Evolutionary conservation across 2,888 invertebrate genomes (phyloP).

Genomic region (Drosophila borborema): DNA sequence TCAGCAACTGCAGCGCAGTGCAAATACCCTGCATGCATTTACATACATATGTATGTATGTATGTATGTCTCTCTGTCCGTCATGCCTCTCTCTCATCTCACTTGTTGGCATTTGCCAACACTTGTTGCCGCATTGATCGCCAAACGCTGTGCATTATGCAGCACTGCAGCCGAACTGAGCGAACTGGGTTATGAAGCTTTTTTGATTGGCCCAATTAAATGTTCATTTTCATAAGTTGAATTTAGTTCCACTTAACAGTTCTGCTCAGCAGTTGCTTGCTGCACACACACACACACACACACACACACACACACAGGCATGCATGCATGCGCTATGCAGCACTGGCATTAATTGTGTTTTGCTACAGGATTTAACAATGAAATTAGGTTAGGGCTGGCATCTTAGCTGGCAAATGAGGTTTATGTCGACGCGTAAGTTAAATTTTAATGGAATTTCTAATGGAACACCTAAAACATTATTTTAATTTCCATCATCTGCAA

Average conservation of each 20-base stretch:
- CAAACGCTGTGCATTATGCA: slow-evolving; percentile 15
- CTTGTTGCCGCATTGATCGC: slow-evolving; percentile 33
- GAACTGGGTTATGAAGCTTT: slow-evolving; percentile 7
- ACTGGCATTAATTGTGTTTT: background rate
- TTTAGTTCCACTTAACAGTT: slow-evolving; percentile 11
- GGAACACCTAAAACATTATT: background rate
- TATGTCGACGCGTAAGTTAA: background rate
- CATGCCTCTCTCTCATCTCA: background rate
- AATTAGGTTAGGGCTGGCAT: slow-evolving; percentile 2
- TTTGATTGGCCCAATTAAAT: slow-evolving; percentile 12
- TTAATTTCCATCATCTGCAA: background rate
- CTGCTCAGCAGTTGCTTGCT: background rate
- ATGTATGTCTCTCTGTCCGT: background rate
- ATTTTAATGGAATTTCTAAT: background rate
- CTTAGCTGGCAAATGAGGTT: background rate
- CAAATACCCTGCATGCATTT: slow-evolving; percentile 45
- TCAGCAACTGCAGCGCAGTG: slow-evolving; percentile 63
- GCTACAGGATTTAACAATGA: background rate
- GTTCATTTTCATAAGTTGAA: slow-evolving; percentile 5
- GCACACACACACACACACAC: background rate
- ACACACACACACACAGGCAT: background rate
- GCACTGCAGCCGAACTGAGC: slow-evolving; percentile 19
- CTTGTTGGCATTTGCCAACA: slow-evolving; percentile 23
- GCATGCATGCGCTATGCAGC: background rate
- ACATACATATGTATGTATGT: background rate